phyloP scores from a whole-genome alignment of 2,113 vertebrate genomes.

The Patagioenas fasciata region DNA sequence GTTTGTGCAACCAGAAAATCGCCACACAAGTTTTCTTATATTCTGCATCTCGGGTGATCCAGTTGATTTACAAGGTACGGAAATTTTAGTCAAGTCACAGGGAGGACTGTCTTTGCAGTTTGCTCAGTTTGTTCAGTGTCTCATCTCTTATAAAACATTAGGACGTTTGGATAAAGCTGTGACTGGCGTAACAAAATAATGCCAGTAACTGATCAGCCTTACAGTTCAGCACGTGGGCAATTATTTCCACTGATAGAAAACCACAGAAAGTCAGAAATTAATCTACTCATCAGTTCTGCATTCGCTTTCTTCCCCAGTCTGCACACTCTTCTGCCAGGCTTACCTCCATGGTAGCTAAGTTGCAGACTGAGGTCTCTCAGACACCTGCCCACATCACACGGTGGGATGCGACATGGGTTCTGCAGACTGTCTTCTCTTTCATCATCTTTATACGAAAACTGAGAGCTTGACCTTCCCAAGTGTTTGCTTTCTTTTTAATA shows the following conservation, averaged over 20 bases:
- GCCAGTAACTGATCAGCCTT: neutral
- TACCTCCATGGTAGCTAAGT: neutral
- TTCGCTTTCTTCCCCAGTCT: neutral
- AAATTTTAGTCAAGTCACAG: neutral
- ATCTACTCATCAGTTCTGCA: neutral
- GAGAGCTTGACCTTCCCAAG: neutral
- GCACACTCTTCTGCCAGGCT: neutral
- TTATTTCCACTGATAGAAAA: neutral
- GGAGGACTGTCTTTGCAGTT: neutral
- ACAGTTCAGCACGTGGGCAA: neutral
- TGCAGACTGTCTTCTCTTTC: neutral
- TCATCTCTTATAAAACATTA: neutral
- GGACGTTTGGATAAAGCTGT: neutral
- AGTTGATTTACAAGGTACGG: neutral
- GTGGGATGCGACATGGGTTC: neutral
- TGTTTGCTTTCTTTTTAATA: neutral
- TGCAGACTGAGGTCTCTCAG: neutral
- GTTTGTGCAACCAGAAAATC: neutral
- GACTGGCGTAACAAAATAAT: neutral
- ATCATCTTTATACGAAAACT: neutral
- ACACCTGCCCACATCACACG: neutral
- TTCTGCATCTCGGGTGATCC: neutral
- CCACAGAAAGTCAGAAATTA: neutral
- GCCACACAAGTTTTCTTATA: neutral
- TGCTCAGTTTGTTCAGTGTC: neutral